Conservation (phyloP, 2,888 invertebrate genomes). For the Andrena marginata region DNA sequence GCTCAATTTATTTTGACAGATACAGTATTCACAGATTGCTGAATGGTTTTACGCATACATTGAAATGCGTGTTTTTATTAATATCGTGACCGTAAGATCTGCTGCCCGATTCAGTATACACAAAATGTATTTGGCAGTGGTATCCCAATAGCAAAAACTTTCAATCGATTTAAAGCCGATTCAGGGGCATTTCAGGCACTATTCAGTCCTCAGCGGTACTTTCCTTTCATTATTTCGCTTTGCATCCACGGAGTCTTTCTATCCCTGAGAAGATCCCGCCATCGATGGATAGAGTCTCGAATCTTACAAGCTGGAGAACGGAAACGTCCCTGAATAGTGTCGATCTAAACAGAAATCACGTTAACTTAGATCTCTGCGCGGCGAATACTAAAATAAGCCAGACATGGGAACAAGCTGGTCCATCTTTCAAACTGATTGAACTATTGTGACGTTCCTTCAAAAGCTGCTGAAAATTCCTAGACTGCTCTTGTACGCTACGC, state of each 20-base stretch:
- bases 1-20: background rate
- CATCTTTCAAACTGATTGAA: slow-evolving; percentile 81
- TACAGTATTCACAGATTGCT: background rate
- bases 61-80: background rate
- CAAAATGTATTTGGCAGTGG: slow-evolving; percentile 17
- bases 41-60: background rate
- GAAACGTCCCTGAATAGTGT: slow-evolving; percentile 76
- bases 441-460: slow-evolving; percentile 79
- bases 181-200: slow-evolving; percentile 19
- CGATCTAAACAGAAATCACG: slow-evolving; percentile 82
- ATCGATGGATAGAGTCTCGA: slow-evolving; percentile 50
- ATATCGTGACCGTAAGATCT: background rate
- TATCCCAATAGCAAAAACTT: slow-evolving; percentile 8
- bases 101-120: background rate
- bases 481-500: slow-evolving; percentile 12
- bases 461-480: slow-evolving; percentile 57
- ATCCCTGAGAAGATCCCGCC: slow-evolving; percentile 32
- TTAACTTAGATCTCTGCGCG: slow-evolving; percentile 72
- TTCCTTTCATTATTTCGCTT: slow-evolving; percentile 60
- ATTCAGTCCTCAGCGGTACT: slow-evolving; percentile 33
- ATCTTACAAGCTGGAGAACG: slow-evolving; percentile 57
- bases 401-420: slow-evolving; percentile 64
- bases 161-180: slow-evolving; percentile 10
- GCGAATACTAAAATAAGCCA: slow-evolving; percentile 78
- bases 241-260: slow-evolving; percentile 50